phyloP scores from a whole-genome alignment of 2,888 invertebrate genomes.

The Nemurella pictetii region DNA sequence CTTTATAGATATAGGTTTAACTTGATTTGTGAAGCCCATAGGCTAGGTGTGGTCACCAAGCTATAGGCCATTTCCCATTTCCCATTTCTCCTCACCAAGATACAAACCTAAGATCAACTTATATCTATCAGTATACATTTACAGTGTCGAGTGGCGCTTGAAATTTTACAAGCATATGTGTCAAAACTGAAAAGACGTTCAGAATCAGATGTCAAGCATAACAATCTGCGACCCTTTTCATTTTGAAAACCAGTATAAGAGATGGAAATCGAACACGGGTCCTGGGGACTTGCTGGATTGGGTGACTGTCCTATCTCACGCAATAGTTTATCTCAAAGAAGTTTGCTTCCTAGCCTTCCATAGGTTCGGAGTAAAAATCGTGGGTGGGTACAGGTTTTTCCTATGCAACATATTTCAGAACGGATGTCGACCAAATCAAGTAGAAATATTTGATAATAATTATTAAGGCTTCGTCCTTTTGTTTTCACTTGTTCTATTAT shows the following conservation, averaged over 20 bases:
- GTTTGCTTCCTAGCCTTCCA: background rate
- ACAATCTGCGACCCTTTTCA: conserved; percentile 29
- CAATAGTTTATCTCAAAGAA: background rate
- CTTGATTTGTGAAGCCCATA: conserved; percentile 30
- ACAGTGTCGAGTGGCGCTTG: conserved; percentile 21
- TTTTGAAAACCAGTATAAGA: background rate
- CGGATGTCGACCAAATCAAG: conserved; percentile 29
- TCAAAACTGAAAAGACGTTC: conserved; percentile 30
- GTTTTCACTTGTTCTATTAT: conserved; percentile 1
- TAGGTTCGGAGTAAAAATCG: background rate
- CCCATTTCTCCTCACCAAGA: background rate
- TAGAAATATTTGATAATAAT: conserved; percentile 24
- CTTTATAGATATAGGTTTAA: conserved; percentile 2
- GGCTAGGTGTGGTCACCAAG: background rate
- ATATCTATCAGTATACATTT: conserved; percentile 21
- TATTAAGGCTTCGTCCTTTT: conserved; percentile 31
- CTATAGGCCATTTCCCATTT: background rate
- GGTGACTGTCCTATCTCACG: background rate
- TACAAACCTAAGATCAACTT: background rate
- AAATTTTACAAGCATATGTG: conserved; percentile 33
- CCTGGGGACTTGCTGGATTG: background rate
- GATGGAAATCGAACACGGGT: conserved; percentile 18
- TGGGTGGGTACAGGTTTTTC: conserved; percentile 25
- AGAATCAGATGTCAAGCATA: conserved; percentile 32
- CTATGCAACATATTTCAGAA: background rate